Conservation (phyloP, 2,797 vertebrate genomes). For the Morus bassanus region DNA sequence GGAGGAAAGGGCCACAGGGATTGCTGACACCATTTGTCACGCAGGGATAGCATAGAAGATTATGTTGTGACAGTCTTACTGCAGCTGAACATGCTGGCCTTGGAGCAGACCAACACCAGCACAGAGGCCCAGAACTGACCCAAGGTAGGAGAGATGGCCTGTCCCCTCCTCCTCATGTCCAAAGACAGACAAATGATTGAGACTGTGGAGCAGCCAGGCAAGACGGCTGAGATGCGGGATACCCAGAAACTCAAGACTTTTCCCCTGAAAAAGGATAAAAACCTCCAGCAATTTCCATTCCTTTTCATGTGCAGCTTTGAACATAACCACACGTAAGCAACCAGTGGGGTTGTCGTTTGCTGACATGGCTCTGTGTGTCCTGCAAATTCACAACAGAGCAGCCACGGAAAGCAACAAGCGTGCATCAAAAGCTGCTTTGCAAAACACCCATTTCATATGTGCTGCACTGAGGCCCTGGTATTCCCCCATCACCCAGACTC, state of each 20-base stretch:
- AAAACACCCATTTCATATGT: slow-evolving; percentile 1
- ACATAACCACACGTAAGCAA: neutral
- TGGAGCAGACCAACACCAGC: neutral
- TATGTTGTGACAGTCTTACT: neutral
- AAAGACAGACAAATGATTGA: neutral
- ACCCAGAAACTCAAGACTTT: neutral
- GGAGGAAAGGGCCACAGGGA: neutral
- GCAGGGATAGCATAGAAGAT: neutral
- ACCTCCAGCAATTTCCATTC: neutral
- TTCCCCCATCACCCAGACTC: neutral
- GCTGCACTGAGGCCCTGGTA: neutral
- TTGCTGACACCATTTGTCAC: neutral
- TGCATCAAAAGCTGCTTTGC: slow-evolving; percentile 41
- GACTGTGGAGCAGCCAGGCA: neutral
- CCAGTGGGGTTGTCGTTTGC: neutral
- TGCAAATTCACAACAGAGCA: neutral
- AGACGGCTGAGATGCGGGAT: accelerated
- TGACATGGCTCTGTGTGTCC: neutral
- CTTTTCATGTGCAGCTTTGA: slow-evolving; percentile 26
- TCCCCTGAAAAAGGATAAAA: neutral
- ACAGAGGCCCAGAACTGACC: neutral
- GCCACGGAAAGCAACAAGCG: neutral
- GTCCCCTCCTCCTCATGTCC: neutral
- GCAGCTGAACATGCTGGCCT: accelerated
- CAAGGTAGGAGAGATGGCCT: neutral